Conservation (phyloP, 1,140 invertebrate species). For the Drosophila teissieri region DNA sequence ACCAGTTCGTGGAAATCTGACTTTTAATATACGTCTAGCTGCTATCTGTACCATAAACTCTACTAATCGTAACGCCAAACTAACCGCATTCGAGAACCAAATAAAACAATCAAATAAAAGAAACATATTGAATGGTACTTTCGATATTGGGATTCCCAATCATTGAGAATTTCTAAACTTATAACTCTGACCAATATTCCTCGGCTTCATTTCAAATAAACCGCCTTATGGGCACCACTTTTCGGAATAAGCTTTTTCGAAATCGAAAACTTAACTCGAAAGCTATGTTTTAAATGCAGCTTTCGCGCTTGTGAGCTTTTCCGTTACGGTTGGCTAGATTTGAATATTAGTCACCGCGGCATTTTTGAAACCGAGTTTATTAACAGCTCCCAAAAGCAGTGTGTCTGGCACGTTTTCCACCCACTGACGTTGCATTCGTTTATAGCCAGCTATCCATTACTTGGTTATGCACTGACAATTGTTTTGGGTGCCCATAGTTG, state of each 20-base stretch:
- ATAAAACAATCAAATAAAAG: conserved; percentile 1
- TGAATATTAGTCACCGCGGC: neutral
- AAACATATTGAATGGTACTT: neutral
- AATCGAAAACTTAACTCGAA: neutral
- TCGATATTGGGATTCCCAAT: too few relatives aligned
- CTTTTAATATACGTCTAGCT: conserved; percentile 66
- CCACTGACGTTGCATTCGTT: neutral
- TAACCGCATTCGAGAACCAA: conserved; percentile 38
- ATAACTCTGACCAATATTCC: too few relatives aligned
- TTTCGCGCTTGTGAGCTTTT: conserved; percentile 2
- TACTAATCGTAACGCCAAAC: conserved; percentile 48
- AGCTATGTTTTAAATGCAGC: neutral
- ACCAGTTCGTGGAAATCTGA: conserved; percentile 39
- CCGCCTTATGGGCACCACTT: conserved; percentile 56
- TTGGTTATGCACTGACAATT: neutral
- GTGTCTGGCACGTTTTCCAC: neutral
- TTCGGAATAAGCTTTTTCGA: neutral
- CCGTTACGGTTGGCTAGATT: conserved; percentile 12
- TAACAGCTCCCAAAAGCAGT: neutral
- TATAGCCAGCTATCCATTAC: conserved; percentile 13
- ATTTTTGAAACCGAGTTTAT: neutral
- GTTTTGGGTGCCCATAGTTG: neutral
- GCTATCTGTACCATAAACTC: conserved; percentile 59
- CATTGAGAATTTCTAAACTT: neutral
- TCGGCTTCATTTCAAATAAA: neutral